Percentiles rank a stretch among this genome's conserved stretches.
Conservation (phyloP, 53 echinoderm and acorn worm genomes). For the Zoroaster sp. region DNA sequence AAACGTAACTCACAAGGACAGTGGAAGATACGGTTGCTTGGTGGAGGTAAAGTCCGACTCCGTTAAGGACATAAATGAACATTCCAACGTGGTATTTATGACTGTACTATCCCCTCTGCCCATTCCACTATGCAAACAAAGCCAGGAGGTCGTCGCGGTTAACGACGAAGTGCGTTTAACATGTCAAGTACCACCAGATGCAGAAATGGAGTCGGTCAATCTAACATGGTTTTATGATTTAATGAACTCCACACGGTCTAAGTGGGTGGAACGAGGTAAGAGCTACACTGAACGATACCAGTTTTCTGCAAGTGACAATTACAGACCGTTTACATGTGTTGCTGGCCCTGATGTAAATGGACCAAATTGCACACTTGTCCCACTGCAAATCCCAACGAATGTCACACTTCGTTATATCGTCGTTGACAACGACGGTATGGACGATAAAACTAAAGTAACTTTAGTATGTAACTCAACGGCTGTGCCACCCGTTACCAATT, state of each 20-base stretch:
- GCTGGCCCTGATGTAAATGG: background rate
- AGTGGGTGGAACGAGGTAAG: background rate
- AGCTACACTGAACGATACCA: background rate
- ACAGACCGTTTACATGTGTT: background rate
- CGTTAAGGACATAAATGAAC: background rate
- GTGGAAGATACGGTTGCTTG: conserved; percentile 8
- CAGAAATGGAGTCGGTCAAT: background rate
- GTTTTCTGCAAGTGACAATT: background rate
- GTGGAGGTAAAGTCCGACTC: no score
- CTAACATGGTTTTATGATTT: background rate
- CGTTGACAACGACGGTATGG: no score
- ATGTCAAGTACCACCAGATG: background rate
- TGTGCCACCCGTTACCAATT: conserved; percentile 15
- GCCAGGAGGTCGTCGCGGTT: background rate
- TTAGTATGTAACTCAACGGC: background rate
- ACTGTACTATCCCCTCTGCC: background rate
- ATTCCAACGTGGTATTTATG: background rate
- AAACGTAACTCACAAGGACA: background rate
- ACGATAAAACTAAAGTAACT: background rate
- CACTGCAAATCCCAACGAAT: background rate
- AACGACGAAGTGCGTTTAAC: background rate
- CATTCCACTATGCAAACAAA: background rate
- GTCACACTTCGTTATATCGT: background rate
- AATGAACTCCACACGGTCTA: background rate
- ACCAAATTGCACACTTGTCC: background rate